Conservation (phyloP, 2,797 vertebrate species). For the Sebastes taczanowskii region DNA sequence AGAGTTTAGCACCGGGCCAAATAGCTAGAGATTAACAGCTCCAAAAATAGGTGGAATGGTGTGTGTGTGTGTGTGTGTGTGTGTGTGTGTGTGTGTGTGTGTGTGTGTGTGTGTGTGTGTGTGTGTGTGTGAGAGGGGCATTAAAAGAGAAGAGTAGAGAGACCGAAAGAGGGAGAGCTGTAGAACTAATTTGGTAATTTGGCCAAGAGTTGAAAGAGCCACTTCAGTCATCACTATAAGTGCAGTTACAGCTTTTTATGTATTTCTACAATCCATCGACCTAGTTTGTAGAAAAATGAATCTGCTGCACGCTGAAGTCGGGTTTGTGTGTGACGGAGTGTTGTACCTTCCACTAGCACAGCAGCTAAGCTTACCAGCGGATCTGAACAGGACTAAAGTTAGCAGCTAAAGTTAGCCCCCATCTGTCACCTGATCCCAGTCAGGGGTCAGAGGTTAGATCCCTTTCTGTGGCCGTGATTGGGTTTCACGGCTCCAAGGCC, state of each 20-base stretch:
- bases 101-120: neutral
- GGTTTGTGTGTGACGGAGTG: neutral
- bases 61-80: neutral
- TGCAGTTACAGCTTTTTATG: slow-evolving; percentile 28
- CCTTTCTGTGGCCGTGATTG: slow-evolving; percentile 50
- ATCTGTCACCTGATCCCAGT: slow-evolving; percentile 68
- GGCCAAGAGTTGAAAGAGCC: slow-evolving; percentile 24
- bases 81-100: neutral
- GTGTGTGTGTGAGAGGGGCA: neutral
- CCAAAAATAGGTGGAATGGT: slow-evolving; percentile 65
- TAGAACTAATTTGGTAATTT: slow-evolving; percentile 32
- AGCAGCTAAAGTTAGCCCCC: slow-evolving; percentile 68
- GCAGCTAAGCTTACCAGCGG: slow-evolving; percentile 43
- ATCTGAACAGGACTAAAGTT: slow-evolving; percentile 63
- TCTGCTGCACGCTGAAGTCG: neutral
- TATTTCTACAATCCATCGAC: slow-evolving; percentile 27
- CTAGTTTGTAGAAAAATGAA: slow-evolving; percentile 21
- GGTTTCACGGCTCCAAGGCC: slow-evolving; percentile 56
- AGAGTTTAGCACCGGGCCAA: slow-evolving; percentile 62
- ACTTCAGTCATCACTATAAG: slow-evolving; percentile 26
- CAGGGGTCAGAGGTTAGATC: slow-evolving; percentile 67
- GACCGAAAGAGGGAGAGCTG: neutral
- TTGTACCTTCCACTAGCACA: slow-evolving; percentile 11
- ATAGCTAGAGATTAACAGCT: slow-evolving; percentile 70
- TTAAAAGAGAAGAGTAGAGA: slow-evolving; percentile 10